phyloP scores from a whole-genome alignment of 2,888 invertebrate genomes.

The Drosophila lutescens region DNA sequence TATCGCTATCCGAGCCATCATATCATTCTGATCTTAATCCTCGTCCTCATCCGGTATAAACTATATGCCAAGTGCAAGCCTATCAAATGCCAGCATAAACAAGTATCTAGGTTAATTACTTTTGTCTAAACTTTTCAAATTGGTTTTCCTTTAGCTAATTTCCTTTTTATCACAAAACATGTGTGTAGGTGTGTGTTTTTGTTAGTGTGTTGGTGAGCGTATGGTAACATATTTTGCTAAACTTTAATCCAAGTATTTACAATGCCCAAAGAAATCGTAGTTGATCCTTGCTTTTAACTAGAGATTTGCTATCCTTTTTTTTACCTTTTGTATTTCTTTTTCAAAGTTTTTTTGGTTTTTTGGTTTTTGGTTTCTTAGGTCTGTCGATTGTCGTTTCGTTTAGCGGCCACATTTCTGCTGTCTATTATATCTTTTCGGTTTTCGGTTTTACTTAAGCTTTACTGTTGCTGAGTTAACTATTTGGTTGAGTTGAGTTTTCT shows the following conservation, averaged over 20 bases:
- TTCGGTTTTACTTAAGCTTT: constrained; percentile 1
- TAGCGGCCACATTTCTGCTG: constrained; percentile 28
- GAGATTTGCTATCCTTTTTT: constrained; percentile 11
- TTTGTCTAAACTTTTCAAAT: constrained; percentile 38
- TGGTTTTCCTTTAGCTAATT: constrained; percentile 35
- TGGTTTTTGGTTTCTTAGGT: constrained; percentile 29
- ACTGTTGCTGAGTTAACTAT: constrained; percentile 26
- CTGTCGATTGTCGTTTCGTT: constrained; percentile 44
- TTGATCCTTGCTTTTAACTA: constrained; percentile 25
- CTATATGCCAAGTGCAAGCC: constrained; percentile 54
- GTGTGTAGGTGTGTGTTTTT: constrained; percentile 25
- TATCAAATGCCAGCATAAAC: constrained; percentile 51
- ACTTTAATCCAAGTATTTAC: constrained; percentile 29
- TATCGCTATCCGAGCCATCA: background rate
- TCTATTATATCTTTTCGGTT: background rate
- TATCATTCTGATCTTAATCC: background rate
- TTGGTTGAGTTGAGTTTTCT: constrained; percentile 24
- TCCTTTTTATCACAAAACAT: constrained; percentile 41
- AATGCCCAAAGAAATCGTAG: constrained; percentile 24
- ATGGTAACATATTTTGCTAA: constrained; percentile 50
- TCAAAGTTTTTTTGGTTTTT: constrained; percentile 3
- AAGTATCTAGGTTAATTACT: constrained; percentile 28
- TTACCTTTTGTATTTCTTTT: constrained; percentile 6
- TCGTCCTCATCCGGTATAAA: constrained; percentile 23
- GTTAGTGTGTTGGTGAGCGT: constrained; percentile 39